A percentile compares a stretch with the other conserved stretches of the same genome.
These are phyloP conservation scores for Macroramphosus scolopax DNA, from an alignment of 2,797 vertebrate genomes.

Conservation along the genomic window DNA sequence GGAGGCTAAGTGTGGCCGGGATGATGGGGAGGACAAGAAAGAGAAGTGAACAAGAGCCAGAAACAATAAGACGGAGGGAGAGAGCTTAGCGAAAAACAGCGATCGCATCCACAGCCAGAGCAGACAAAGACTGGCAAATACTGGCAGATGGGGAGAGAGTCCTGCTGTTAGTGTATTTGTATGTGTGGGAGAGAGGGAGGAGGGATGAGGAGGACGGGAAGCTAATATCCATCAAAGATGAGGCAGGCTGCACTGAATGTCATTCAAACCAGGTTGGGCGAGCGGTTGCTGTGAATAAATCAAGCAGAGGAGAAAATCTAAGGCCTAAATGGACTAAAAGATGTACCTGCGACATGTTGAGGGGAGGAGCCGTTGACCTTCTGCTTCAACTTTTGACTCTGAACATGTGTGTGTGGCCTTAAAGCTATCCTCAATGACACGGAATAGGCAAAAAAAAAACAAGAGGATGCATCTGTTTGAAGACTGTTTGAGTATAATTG, in stretches of 20 bases:
- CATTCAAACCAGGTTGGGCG: slow-evolving; percentile 42
- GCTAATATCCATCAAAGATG: slow-evolving; percentile 48
- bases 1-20: not conserved
- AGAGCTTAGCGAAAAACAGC: too few relatives aligned
- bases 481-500: slow-evolving; percentile 41
- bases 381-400: slow-evolving; percentile 3
- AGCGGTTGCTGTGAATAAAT: slow-evolving; percentile 13
- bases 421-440: not conserved
- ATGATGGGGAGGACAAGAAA: not conserved
- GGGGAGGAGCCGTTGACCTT: not conserved
- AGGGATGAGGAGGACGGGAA: not conserved
- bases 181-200: not conserved
- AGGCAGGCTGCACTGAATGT: slow-evolving; percentile 42
- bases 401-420: not conserved
- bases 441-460: slow-evolving; percentile 5
- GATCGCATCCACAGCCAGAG: slow-evolving; percentile 31
- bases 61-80: slow-evolving; percentile 15
- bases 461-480: slow-evolving; percentile 41
- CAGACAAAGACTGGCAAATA: slow-evolving; percentile 43
- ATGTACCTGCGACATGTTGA: not conserved
- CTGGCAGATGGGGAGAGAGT: slow-evolving; percentile 38
- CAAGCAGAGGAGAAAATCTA: not conserved
- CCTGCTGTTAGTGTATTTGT: slow-evolving; percentile 34
- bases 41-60: too few relatives aligned
- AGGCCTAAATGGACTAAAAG: slow-evolving; percentile 2